Evolutionary conservation across 1,140 invertebrate species (phyloP), one percentile per base, ranked within the genome.

Genomic region (Drosophila kanapiae): DNA sequence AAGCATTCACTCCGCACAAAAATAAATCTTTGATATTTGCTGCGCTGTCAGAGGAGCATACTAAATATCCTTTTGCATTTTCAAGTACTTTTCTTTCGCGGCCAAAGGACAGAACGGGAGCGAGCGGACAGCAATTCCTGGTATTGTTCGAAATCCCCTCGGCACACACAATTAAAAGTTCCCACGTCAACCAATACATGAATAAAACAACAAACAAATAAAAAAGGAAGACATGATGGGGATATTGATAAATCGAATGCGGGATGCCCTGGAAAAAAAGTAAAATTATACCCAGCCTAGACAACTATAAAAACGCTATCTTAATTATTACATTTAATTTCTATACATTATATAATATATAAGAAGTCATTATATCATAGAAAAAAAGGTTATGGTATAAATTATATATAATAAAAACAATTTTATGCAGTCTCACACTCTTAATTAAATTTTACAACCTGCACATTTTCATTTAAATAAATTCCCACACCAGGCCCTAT

Each of bases 1-100:
- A 38, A 54, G 10, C 57, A 65, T 63, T 69, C 40, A 48, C 45
- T 29, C 37, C 11, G 38, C 35, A 56, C 13, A 72, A 48, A 58
- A 74, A 79, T 84, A 88, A 79, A 88, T 90, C 85, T 85, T 69
- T 88, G 85, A 85, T 90, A 90, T 88, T 90, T 78, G 71, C 71
- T 78, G 71, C 71, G 60, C 77, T 86, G 84, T 63, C 80, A 49
- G 67, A 43, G 43, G 23, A 72, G 83, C 75, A 88, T 83, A 74
- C 84, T 77, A 88, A 83, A 84, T 87, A 84, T 87, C 74, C 85
- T 90, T 87, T 69, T 59, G 72, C 81, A 85, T 70, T 81, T 51
- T 49, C 54, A 75, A 90, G 84, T 78, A 71, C 58, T 78, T 71
- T 74, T 53, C 63, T 45, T 49, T 63, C 7, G 29, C 37, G 14